A percentile compares a stretch with the other conserved stretches of the same genome.
phyloP scores from a whole-genome alignment of 2,797 vertebrate species.

The Bovichtus diacanthus region DNA sequence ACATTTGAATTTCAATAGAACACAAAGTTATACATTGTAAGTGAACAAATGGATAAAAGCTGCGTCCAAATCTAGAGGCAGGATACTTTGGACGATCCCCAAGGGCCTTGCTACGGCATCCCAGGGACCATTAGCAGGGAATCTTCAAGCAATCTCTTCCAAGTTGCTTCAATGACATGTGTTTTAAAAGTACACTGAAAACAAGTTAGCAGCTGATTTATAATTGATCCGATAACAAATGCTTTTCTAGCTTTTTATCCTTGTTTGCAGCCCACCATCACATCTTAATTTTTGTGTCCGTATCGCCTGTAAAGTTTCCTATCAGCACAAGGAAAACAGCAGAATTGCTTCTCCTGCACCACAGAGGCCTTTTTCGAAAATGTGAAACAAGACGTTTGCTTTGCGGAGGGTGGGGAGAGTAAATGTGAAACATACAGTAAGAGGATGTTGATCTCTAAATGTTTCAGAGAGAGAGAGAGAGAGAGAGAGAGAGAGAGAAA shows the following conservation, averaged over 20 bases:
- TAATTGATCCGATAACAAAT: no score
- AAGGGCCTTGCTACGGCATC: background rate
- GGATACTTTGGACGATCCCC: no score
- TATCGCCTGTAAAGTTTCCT: background rate
- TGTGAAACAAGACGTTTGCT: background rate
- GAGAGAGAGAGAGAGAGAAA: background rate
- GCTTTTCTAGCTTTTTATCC: background rate
- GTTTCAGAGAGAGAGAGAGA: background rate
- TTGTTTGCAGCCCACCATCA: background rate
- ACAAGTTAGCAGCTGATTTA: no score
- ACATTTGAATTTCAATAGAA: background rate
- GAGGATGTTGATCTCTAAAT: conserved; percentile 23
- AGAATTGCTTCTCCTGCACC: background rate
- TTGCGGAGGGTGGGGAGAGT: background rate
- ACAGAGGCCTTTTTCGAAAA: no score
- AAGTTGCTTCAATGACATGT: background rate
- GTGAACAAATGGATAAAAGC: no score
- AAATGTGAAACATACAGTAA: background rate
- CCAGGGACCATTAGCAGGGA: background rate
- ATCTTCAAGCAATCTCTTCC: background rate
- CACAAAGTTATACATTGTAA: background rate
- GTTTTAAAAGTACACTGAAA: no score
- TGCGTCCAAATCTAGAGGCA: background rate
- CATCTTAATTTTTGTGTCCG: background rate
- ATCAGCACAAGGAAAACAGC: background rate